phyloP scores from a whole-genome alignment of 2,113 vertebrate genomes.

The Paratilapia polleni region DNA sequence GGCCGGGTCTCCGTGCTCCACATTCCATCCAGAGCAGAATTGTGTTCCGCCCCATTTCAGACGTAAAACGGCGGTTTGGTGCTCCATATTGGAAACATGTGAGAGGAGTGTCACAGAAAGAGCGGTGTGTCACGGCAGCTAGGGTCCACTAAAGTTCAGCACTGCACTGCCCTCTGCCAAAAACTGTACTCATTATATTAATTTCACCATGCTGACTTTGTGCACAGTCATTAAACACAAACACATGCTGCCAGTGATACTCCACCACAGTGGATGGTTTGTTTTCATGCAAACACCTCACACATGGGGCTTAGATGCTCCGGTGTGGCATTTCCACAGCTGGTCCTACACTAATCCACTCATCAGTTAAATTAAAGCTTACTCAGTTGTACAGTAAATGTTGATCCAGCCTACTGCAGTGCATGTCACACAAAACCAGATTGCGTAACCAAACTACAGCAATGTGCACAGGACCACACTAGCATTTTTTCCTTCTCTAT shows the following conservation, averaged over 20 bases:
- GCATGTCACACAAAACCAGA: constrained; percentile 22
- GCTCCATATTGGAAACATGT: constrained; percentile 76
- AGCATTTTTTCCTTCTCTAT: constrained; percentile 9
- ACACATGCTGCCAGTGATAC: constrained; percentile 33
- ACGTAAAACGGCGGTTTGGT: constrained; percentile 66
- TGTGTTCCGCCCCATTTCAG: constrained; percentile 71
- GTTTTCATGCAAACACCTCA: constrained; percentile 53
- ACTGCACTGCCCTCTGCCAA: constrained; percentile 2
- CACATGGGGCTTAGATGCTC: constrained; percentile 43
- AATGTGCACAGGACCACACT: neutral
- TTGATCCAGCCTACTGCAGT: constrained; percentile 49
- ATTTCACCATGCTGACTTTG: constrained; percentile 28
- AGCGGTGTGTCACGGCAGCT: constrained; percentile 49
- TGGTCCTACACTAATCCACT: constrained; percentile 67
- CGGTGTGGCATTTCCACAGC: constrained; percentile 57
- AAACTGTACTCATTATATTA: constrained; percentile 10
- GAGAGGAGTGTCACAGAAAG: constrained; percentile 55
- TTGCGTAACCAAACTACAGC: constrained; percentile 15
- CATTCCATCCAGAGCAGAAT: constrained; percentile 71
- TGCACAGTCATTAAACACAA: constrained; percentile 31
- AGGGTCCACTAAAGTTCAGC: constrained; percentile 53
- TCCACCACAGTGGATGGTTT: constrained; percentile 24
- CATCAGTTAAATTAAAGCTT: constrained; percentile 74
- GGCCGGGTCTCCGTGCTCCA: constrained; percentile 60
- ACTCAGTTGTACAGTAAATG: constrained; percentile 53